Evolutionary conservation across 2,888 invertebrate species (phyloP).

Genomic region (Plagodis pulveraria): DNA sequence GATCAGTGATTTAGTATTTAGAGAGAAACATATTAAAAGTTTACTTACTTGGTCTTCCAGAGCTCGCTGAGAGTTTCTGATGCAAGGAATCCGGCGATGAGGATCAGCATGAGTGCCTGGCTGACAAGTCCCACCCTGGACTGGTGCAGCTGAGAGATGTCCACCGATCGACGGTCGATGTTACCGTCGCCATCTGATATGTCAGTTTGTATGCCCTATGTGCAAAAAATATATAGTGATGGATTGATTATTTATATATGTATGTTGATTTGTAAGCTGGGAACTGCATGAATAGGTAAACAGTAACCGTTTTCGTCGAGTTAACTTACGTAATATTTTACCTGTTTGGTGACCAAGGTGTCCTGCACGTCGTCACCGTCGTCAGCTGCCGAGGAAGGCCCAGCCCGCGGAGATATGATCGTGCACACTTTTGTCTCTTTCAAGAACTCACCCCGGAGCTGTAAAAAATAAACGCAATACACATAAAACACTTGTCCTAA

Average conservation of each 20-base stretch:
- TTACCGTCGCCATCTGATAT: constrained; percentile 62
- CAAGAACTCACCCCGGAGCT: constrained; percentile 94
- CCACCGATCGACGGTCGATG: constrained; percentile 84
- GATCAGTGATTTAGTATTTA: no score
- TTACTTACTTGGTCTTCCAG: constrained; percentile 95
- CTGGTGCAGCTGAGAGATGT: constrained; percentile 95
- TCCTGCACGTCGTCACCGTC: constrained; percentile 82
- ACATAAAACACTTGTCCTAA: no score
- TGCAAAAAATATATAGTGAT: background rate
- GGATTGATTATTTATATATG: no score
- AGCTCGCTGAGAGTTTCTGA: constrained; percentile 96
- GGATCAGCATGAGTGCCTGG: constrained; percentile 95
- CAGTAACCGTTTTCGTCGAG: no score
- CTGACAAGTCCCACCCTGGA: constrained; percentile 94
- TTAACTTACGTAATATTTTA: constrained; percentile 30
- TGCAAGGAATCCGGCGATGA: constrained; percentile 94
- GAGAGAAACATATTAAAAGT: background rate
- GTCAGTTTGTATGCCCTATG: constrained; percentile 73
- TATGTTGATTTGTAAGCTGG: no score
- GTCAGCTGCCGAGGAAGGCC: constrained; percentile 69
- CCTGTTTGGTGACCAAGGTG: constrained; percentile 80
- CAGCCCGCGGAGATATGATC: constrained; percentile 80
- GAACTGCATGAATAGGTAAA: no score
- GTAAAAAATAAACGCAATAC: constrained; percentile 9
- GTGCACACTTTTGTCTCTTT: constrained; percentile 88